A percentile compares a stretch with the other conserved stretches of the same genome.
phyloP scores from a whole-genome alignment of 1,140 invertebrate genomes.

The Cryptotermes secundus region DNA sequence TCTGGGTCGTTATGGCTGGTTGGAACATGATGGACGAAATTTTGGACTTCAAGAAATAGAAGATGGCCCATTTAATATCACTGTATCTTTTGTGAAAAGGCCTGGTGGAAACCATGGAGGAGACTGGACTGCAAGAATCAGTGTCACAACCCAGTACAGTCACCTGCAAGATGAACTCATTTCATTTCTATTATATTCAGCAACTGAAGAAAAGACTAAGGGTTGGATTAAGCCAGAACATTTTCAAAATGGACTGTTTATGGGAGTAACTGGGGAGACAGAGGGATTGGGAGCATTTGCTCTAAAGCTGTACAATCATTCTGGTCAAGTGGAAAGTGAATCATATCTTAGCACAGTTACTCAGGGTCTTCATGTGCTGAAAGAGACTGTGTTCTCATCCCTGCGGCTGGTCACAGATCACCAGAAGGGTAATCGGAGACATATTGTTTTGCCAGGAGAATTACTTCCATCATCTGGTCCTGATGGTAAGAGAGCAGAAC shows the following conservation, averaged over 20 bases:
- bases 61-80: constrained; percentile 74
- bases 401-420: constrained; percentile 57
- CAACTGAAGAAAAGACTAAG: constrained; percentile 68
- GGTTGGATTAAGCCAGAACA: constrained; percentile 59
- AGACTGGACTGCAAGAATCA: constrained; percentile 89
- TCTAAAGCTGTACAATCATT: constrained; percentile 50
- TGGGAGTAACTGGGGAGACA: constrained; percentile 75
- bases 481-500: constrained; percentile 53
- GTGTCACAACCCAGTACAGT: constrained; percentile 56
- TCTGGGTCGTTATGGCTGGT: constrained; percentile 81
- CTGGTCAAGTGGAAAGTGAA: constrained; percentile 57
- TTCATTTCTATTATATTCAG: constrained; percentile 75
- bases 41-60: constrained; percentile 91
- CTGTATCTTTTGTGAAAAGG: constrained; percentile 88
- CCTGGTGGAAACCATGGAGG: constrained; percentile 77
- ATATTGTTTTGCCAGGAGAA: constrained; percentile 64
- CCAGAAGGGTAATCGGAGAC: constrained; percentile 55
- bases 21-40: constrained; percentile 84
- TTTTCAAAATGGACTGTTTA: constrained; percentile 57
- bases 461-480: constrained; percentile 47
- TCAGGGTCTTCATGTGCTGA: constrained; percentile 70
- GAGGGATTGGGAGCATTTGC: constrained; percentile 77
- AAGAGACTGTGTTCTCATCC: constrained; percentile 73
- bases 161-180: constrained; percentile 53
- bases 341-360: constrained; percentile 72